Conservation (phyloP, 2,113 vertebrate genomes). For the Dipodomys stephensi region DNA sequence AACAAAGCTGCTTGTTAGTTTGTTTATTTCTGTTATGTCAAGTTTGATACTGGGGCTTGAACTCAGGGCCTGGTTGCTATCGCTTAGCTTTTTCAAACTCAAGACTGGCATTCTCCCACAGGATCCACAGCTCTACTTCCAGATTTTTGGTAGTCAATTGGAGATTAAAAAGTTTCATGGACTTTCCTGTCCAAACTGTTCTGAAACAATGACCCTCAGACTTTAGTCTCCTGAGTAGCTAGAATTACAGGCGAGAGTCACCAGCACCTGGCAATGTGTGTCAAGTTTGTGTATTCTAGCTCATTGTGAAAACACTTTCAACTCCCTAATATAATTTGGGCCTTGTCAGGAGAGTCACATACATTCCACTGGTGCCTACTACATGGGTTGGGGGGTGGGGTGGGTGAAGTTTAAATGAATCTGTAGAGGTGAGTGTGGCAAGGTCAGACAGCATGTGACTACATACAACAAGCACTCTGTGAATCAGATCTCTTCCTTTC, state of each 20-base stretch:
- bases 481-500: background rate
- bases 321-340: background rate
- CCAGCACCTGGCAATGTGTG: background rate
- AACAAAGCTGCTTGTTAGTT: background rate
- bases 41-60: too few species aligned
- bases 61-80: too few species aligned
- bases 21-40: slow-evolving; percentile 31
- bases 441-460: background rate
- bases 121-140: too few species aligned
- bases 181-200: too few species aligned
- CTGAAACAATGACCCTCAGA: too few species aligned
- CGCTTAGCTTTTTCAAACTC: too few species aligned
- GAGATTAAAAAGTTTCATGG: too few species aligned
- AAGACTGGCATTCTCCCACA: too few species aligned
- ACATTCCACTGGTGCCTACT: background rate
- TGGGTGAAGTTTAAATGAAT: background rate
- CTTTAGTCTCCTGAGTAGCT: too few species aligned
- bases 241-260: too few species aligned
- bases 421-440: background rate
- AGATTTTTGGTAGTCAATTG: too few species aligned
- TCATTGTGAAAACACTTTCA: background rate
- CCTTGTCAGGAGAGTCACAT: background rate
- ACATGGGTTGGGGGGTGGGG: background rate
- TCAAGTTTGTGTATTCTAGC: background rate
- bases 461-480: background rate